Base-by-base conservation (phyloP, 2,113 vertebrate genomes). In the Eleginops maclovinus region DNA sequence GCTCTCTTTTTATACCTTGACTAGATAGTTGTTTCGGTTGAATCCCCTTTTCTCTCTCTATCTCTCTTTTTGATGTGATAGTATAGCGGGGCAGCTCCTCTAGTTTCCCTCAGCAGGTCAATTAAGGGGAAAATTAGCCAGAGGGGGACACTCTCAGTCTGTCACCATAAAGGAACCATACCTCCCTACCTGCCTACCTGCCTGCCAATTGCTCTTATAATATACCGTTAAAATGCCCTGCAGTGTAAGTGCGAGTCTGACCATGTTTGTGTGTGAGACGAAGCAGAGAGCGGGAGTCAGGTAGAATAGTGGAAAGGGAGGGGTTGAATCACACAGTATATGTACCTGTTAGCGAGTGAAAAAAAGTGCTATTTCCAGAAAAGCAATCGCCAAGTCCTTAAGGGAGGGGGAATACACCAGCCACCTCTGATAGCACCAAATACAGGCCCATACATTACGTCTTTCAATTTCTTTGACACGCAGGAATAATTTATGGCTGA, bases 101-200 rank as follows among this genome's bases (percentile, higher is more conserved):
- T 80, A 79, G 72, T 84, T 86, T 80, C 77, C 87, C 86, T 80
- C 86, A 63, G 79, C 68, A 75, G 89, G 88, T 91, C 91, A 91
- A 90, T 91, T 90, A 91, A 85, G 85, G 78, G 75, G 93, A 91
- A 92, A 93, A 92, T 91, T 85, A 92, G 89, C 75, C 87, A 81
- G 83, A 83, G 75, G 85, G 87, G 81, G 83, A 77, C 80, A 88
- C 85, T 88, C 63, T 82, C 85, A 82, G 87, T 86, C 84, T 86
- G 81, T 84, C 74, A 76, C 90, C 83, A 84, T 89, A 85, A 91
- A 92, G 89, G 60, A 88, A 86, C 74, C 86, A 88, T 88, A 90
- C 59, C 13, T 36, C 11, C 82, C 76, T 77, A 78, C 71, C 59
- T 64, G 75, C 67, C 72, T 79, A 77, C 86, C 82, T 84, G 63